A percentile compares a stretch with the other conserved stretches of the same genome.
Conservation (phyloP, 2,888 invertebrate genomes). For the Lasioglossum lativentre region DNA sequence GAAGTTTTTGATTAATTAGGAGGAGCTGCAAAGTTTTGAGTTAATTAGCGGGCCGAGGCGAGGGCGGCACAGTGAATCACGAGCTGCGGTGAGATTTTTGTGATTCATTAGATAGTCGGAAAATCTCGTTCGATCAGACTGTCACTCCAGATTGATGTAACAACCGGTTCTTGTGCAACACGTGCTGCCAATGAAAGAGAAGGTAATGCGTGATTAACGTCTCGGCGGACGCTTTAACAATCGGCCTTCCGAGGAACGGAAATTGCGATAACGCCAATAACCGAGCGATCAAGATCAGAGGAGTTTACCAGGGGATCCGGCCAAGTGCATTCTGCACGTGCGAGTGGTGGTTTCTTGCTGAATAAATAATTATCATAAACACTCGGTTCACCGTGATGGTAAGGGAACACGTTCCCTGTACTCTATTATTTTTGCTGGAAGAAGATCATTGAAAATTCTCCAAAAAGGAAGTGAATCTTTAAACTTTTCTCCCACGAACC, state of each 20-base stretch:
- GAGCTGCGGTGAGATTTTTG: not conserved
- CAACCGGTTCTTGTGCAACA: slow-evolving; percentile 60
- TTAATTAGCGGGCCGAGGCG: not conserved
- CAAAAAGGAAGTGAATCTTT: no score
- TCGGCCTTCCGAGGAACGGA: slow-evolving; percentile 61
- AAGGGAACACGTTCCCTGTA: not conserved
- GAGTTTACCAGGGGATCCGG: slow-evolving; percentile 19
- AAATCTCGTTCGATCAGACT: slow-evolving; percentile 13
- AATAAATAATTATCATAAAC: slow-evolving; percentile 23
- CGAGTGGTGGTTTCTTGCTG: slow-evolving; percentile 25
- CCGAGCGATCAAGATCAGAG: slow-evolving; percentile 56
- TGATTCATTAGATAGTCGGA: not conserved
- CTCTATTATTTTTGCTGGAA: not conserved
- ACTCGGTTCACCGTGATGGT: no score
- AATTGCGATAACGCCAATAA: slow-evolving; percentile 61
- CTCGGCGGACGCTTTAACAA: slow-evolving; percentile 56
- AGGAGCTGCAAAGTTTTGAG: not conserved
- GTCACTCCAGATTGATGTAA: slow-evolving; percentile 56
- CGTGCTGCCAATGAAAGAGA: slow-evolving; percentile 55
- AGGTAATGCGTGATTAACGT: slow-evolving; percentile 60
- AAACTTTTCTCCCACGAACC: no score
- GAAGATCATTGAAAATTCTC: not conserved
- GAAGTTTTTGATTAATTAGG: not conserved
- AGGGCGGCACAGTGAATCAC: not conserved
- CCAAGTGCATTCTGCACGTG: slow-evolving; percentile 26